phyloP scores from a whole-genome alignment of 1,140 invertebrate genomes.

The Samia ricini region DNA sequence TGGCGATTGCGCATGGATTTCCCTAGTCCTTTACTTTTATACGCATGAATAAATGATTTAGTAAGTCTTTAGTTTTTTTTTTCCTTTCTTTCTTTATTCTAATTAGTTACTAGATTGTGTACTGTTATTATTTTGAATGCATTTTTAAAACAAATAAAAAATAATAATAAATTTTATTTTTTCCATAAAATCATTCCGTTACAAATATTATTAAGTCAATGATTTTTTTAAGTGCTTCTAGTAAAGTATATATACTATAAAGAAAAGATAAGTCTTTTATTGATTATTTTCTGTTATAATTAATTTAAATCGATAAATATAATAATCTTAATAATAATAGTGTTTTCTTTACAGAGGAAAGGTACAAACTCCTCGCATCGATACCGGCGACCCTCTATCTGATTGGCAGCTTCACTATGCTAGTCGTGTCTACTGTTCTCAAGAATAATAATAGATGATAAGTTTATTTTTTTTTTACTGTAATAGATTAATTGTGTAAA shows the following conservation, averaged over 20 bases:
- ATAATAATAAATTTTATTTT: too few species aligned
- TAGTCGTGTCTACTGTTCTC: slow-evolving; percentile 75
- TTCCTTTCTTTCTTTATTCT: not conserved
- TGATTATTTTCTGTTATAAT: not conserved
- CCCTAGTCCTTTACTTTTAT: not conserved
- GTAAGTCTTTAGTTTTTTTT: not conserved
- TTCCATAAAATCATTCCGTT: too few species aligned
- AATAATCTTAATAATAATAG: not conserved
- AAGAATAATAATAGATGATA: slow-evolving; percentile 55
- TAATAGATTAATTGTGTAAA: too few species aligned
- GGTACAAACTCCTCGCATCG: slow-evolving; percentile 84
- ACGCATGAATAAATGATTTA: slow-evolving; percentile 3
- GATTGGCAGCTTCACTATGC: slow-evolving; percentile 81
- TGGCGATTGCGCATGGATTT: slow-evolving; percentile 28
- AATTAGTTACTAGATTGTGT: not conserved
- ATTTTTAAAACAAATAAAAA: too few species aligned
- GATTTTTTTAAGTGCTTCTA: too few species aligned
- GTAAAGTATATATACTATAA: not conserved
- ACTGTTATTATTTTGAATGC: too few species aligned
- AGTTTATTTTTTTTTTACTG: slow-evolving; percentile 30
- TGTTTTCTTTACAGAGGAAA: slow-evolving; percentile 81
- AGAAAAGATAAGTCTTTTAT: not conserved
- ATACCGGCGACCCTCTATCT: slow-evolving; percentile 84
- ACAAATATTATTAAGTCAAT: too few species aligned
- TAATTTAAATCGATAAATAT: too few species aligned